Percentiles rank a stretch among this genome's conserved stretches.
Evolutionary conservation across 2,888 invertebrate species (phyloP).

Genomic region (Drosophila longiperda): DNA sequence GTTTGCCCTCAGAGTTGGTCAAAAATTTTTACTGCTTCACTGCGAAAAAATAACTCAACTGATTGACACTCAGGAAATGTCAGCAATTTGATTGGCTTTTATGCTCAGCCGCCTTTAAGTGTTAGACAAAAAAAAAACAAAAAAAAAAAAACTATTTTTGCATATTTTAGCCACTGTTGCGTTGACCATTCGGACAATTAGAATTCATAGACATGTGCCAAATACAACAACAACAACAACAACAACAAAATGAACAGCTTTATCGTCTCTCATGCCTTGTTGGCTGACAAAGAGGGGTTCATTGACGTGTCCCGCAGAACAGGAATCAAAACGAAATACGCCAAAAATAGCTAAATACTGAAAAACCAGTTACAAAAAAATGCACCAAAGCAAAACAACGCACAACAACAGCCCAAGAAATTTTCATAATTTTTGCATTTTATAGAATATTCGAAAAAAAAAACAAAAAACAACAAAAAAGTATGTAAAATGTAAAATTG

Average conservation of each 20-base stretch:
- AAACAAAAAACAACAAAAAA: slow-evolving; percentile 1
- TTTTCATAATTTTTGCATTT: slow-evolving; percentile 80
- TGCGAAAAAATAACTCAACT: slow-evolving; percentile 57
- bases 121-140: slow-evolving; percentile 62
- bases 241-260: slow-evolving; percentile 35
- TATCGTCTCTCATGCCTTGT: slow-evolving; percentile 33
- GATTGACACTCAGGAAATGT: slow-evolving; percentile 82
- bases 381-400: slow-evolving; percentile 35
- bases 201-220: slow-evolving; percentile 77
- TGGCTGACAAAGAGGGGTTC: slow-evolving; percentile 53
- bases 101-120: slow-evolving; percentile 70
- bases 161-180: slow-evolving; percentile 64
- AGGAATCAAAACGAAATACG: slow-evolving; percentile 80
- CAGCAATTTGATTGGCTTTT: slow-evolving; percentile 79
- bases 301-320: slow-evolving; percentile 73
- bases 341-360: slow-evolving; percentile 79
- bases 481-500: slow-evolving; percentile 25
- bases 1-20: slow-evolving; percentile 24
- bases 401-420: slow-evolving; percentile 41
- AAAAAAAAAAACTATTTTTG: slow-evolving; percentile 33
- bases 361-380: slow-evolving; percentile 75
- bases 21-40: slow-evolving; percentile 40
- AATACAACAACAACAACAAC: slow-evolving; percentile 14
- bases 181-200: slow-evolving; percentile 60
- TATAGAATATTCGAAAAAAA: slow-evolving; percentile 65